phyloP scores from a whole-genome alignment of 1,140 invertebrate genomes.

The Archegozetes longisetosus region DNA sequence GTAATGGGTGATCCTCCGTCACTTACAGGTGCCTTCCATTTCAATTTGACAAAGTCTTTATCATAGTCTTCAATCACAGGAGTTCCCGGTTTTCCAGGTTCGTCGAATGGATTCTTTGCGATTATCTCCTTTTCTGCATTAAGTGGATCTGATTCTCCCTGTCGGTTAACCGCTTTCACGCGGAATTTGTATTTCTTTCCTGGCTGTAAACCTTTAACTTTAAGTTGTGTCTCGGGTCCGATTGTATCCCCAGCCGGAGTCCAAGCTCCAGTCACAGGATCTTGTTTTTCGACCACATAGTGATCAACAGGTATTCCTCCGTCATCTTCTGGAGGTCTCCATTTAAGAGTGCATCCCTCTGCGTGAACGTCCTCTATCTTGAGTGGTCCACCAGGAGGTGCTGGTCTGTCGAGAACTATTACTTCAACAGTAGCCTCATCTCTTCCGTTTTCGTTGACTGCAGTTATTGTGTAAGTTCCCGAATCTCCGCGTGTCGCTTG shows the following conservation, averaged over 20 bases:
- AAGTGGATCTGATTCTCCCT: conserved; percentile 85
- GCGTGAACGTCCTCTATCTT: conserved; percentile 68
- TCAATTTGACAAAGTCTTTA: conserved; percentile 74
- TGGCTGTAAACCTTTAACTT: conserved; percentile 63
- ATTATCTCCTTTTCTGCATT: conserved; percentile 71
- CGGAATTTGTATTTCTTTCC: conserved; percentile 92
- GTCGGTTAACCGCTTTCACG: conserved; percentile 92
- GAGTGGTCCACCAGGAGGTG: conserved; percentile 31
- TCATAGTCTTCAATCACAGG: conserved; percentile 84
- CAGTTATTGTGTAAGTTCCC: conserved; percentile 77
- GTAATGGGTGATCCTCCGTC: conserved; percentile 76
- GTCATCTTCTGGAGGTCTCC: conserved; percentile 84
- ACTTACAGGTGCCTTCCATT: conserved; percentile 80
- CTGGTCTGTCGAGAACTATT: conserved; percentile 35
- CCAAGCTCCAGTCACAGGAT: conserved; percentile 56
- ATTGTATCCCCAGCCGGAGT: conserved; percentile 80
- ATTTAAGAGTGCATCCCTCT: conserved; percentile 85
- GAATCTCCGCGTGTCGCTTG: conserved; percentile 71
- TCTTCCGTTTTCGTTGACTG: conserved; percentile 70
- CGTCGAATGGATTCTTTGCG: conserved; percentile 90
- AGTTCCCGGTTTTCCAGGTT: conserved; percentile 70
- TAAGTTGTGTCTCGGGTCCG: conserved; percentile 78
- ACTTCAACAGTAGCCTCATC: conserved; percentile 88
- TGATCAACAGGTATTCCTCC: conserved; percentile 87
- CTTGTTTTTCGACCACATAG: conserved; percentile 92